phyloP scores from a whole-genome alignment of 2,888 invertebrate genomes.

The Listrodromus nycthemerus region DNA sequence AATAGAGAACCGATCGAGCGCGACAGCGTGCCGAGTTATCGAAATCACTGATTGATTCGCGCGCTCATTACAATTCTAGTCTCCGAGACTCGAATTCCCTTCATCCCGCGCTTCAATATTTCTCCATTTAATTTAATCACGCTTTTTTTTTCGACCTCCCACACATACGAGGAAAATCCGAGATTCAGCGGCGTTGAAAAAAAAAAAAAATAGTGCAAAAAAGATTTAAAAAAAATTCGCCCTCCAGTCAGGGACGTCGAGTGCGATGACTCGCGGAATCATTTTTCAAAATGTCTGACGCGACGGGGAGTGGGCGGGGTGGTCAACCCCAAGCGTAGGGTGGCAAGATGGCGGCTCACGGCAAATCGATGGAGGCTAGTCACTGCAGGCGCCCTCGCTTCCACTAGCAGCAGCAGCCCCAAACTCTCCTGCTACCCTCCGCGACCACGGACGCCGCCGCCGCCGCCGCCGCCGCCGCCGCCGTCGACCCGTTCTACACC shows the following conservation, averaged over 20 bases:
- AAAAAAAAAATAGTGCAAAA: conserved; percentile 40
- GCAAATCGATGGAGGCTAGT: conserved; percentile 85
- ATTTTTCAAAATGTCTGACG: conserved; percentile 85
- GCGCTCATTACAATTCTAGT: no score
- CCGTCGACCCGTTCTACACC: conserved; percentile 71
- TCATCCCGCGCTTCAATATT: not conserved
- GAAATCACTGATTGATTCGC: no score
- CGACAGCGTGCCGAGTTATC: no score
- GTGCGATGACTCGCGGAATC: conserved; percentile 81
- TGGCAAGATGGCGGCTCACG: conserved; percentile 84
- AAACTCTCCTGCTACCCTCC: conserved; percentile 72
- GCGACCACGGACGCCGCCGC: conserved; percentile 73
- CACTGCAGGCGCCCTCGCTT: conserved; percentile 84
- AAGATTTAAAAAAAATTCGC: conserved; percentile 44
- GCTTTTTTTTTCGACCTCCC: not conserved
- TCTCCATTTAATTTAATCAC: not conserved
- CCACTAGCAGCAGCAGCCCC: conserved; percentile 73
- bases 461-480: conserved; percentile 74
- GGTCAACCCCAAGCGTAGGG: conserved; percentile 83
- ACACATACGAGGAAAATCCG: conserved; percentile 15
- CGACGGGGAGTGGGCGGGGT: conserved; percentile 77
- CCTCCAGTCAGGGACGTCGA: conserved; percentile 52
- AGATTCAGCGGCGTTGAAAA: not conserved
- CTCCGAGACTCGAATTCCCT: no score
- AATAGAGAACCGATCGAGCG: no score